Base-by-base conservation (phyloP, 2,113 vertebrate genomes). In the Oostethus manadensis region DNA sequence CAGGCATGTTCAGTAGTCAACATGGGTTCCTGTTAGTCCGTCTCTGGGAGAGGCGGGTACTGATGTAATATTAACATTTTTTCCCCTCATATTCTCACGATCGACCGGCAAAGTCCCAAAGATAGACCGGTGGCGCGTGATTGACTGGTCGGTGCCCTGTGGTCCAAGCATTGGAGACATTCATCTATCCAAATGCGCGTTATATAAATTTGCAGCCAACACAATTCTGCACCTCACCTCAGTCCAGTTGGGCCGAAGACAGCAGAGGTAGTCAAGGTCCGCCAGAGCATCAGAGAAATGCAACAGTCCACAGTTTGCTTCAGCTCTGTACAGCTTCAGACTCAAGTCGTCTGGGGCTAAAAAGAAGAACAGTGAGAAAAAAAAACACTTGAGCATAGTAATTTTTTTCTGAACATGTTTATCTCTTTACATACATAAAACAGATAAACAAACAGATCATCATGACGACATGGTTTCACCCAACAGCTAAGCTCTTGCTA, bases 231-330 rank as follows among this genome's bases (percentile, higher is more conserved):
- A 18, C 4, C 89, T 88, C 73, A 94, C 93, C 90, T 94, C 82
- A 0, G 76, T 80, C 69, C 90, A 84, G 45, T 71, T 86, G 11
- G 92, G 92, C 50, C 90, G 87, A 77, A 86, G 79, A 76, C 49
- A 79, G 77, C 92, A 93, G 68, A 92, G 81, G 3, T 87, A 71
- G 1, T 93, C 90, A 65, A 94, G 80, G 81, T 94, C 93, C 11
- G 72, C 78, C 75, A 94, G 87, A 0, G 92, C 91, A 4, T 78
- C 88, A 0, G 73, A 62, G 14, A 88, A 84, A 35, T 56, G 80
- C n/a, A 77, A 78, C 69, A 94, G 77, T 0, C 81, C 88, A 50
- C 71, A 11, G 8, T 87, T 76, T 0, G 81, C 91, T 73, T 95
- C 92, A 8, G 90, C 89, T 64, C 89, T 81, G 76, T 81, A 89